Conservation (phyloP, 2,113 vertebrate genomes). For the Poeciliopsis turrubarensis region DNA sequence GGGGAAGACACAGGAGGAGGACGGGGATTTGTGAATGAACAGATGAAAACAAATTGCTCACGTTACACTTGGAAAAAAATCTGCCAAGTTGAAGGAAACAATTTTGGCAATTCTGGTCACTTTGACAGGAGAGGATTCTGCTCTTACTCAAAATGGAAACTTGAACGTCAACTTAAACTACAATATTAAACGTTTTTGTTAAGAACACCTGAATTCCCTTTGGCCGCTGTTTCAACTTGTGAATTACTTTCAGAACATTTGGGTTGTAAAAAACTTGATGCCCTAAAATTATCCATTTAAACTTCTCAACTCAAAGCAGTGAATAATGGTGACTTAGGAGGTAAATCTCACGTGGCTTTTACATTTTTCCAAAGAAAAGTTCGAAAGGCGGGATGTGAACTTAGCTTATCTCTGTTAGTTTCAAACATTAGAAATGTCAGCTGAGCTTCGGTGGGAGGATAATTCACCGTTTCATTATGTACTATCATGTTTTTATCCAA, state of each 20-base stretch:
- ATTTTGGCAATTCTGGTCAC: background rate
- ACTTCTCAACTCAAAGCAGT: background rate
- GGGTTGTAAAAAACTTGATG: background rate
- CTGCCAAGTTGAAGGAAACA: background rate
- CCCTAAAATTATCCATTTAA: background rate
- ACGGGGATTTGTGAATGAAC: constrained; percentile 24
- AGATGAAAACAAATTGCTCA: constrained; percentile 16
- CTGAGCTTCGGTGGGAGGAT: no score
- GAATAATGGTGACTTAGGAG: background rate
- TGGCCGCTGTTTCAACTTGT: background rate
- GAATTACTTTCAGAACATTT: background rate
- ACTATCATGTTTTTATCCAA: no score
- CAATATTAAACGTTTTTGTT: background rate
- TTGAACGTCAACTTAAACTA: background rate
- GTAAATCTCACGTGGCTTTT: background rate
- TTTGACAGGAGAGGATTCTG: background rate
- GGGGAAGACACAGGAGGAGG: constrained; percentile 24
- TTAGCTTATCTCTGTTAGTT: no score
- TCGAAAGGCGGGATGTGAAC: no score
- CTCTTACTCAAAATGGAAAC: background rate
- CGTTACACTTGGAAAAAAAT: background rate
- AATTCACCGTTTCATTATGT: no score
- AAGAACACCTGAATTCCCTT: background rate
- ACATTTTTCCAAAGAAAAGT: background rate
- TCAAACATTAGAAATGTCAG: no score